Conservation (phyloP, 1,140 invertebrate genomes). For the Pogonomyrmex barbatus region DNA sequence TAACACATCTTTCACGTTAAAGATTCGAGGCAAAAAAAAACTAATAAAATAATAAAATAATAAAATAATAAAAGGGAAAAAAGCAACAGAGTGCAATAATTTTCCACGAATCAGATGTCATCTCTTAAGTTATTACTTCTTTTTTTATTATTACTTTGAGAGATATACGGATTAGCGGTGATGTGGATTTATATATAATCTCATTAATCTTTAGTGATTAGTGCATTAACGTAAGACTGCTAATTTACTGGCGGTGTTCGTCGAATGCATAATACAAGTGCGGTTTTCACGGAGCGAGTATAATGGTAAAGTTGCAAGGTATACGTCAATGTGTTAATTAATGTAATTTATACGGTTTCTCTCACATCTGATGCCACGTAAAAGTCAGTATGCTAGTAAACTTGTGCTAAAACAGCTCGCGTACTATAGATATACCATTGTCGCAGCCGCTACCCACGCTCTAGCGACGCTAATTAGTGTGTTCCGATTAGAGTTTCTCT, state of each 20-base stretch:
- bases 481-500: not conserved
- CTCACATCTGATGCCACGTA: slow-evolving; percentile 17
- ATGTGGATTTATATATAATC: not conserved
- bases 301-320: slow-evolving; percentile 25
- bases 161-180: not conserved
- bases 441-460: not conserved
- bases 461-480: slow-evolving; percentile 36
- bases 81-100: not conserved
- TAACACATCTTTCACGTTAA: not conserved
- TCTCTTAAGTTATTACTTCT: not conserved
- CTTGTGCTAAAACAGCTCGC: slow-evolving; percentile 4
- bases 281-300: slow-evolving; percentile 12
- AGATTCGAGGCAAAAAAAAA: not conserved
- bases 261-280: slow-evolving; percentile 27
- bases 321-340: slow-evolving; percentile 40
- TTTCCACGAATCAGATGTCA: not conserved
- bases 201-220: slow-evolving; percentile 43
- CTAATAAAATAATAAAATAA: not conserved
- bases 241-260: slow-evolving; percentile 16
- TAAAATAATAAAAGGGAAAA: not conserved
- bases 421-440: not conserved
- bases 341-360: slow-evolving; percentile 24
- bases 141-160: not conserved
- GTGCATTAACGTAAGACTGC: slow-evolving; percentile 17
- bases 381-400: slow-evolving; percentile 19